phyloP scores from a whole-genome alignment of 2,113 vertebrate species.

The Pteropus alecto region DNA sequence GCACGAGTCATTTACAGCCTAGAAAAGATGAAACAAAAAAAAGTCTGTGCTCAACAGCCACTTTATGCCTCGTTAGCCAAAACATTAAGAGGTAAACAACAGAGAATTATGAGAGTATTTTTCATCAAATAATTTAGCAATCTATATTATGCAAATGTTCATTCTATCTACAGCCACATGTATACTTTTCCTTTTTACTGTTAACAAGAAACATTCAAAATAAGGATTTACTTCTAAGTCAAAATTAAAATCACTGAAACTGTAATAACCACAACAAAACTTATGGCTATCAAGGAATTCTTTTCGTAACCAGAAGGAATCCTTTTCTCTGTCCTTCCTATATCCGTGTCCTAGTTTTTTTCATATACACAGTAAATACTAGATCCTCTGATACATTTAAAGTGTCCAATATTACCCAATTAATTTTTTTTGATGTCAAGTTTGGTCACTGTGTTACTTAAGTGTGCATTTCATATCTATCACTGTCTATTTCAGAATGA shows the following conservation, averaged over 20 bases:
- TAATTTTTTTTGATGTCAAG: neutral
- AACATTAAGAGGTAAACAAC: neutral
- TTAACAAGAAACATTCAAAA: neutral
- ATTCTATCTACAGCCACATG: neutral
- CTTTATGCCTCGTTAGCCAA: neutral
- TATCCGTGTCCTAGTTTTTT: neutral
- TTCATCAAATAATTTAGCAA: neutral
- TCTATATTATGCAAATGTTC: neutral
- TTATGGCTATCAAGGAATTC: neutral
- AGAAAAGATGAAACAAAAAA: constrained; percentile 43
- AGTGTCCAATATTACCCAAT: neutral
- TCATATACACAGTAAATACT: neutral
- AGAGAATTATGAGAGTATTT: neutral
- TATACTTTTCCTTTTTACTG: neutral
- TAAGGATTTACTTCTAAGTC: neutral
- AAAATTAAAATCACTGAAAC: neutral
- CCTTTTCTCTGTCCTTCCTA: neutral
- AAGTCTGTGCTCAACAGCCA: neutral
- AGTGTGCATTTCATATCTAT: neutral
- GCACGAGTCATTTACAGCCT: constrained; percentile 97
- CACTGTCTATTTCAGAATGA: neutral
- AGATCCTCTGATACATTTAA: neutral
- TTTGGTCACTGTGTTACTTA: neutral
- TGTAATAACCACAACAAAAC: neutral
- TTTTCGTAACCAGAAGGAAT: neutral